Conservation (phyloP, 1,140 invertebrate species). For the Delia radicum region DNA sequence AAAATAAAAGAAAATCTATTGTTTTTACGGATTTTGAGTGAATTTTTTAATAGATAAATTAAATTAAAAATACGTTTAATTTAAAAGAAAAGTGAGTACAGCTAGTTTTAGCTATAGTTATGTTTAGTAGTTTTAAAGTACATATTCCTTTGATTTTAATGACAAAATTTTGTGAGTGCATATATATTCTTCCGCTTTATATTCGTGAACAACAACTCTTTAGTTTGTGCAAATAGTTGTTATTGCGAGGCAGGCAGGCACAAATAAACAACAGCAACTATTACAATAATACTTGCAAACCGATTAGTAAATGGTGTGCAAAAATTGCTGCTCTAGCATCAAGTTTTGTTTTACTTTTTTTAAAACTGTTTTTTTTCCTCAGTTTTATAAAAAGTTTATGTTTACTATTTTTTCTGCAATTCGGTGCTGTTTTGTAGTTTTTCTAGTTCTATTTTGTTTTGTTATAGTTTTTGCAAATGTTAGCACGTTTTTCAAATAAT, state of each 20-base stretch:
- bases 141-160: too few species aligned
- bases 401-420: neutral
- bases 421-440: neutral
- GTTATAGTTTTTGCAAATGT: neutral
- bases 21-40: too few species aligned
- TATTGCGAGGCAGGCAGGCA: neutral
- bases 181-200: too few species aligned
- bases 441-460: neutral
- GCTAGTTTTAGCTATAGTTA: too few species aligned
- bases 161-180: too few species aligned
- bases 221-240: neutral
- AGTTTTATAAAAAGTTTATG: neutral
- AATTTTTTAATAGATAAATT: too few species aligned
- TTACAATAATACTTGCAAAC: neutral
- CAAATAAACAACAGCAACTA: neutral
- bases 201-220: too few species aligned
- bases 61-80: too few species aligned
- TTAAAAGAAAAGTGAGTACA: too few species aligned
- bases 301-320: slow-evolving; percentile 23
- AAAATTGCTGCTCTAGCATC: neutral
- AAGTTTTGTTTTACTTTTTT: neutral
- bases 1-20: too few species aligned
- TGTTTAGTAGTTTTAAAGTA: too few species aligned
- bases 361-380: neutral
- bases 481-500: slow-evolving; percentile 24